Base-by-base conservation (phyloP, 1,140 invertebrate species). In the Euwallacea fornicatus region DNA sequence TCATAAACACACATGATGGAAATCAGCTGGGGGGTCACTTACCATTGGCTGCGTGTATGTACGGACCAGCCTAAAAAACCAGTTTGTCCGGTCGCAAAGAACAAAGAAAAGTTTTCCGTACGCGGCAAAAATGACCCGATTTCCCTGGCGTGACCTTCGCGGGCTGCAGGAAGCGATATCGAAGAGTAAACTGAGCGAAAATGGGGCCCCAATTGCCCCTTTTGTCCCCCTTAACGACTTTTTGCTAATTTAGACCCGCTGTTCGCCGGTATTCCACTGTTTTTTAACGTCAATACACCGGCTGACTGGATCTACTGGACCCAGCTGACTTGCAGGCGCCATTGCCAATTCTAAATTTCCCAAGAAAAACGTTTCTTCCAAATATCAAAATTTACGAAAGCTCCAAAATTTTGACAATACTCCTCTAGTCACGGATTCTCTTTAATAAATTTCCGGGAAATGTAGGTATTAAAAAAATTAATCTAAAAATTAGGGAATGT, bases 241-340 rank as follows among this genome's bases (percentile, higher is more conserved):
- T 53, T 50, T 42, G 44, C 60, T 3, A 70, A 70, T 33, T 33
- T 33, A 33, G 21, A 33, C n/a, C 21, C 21, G 63, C 7, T 65
- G 59, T n/a, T 62, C 47, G 65, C 70, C 70, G 70, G 70, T 56
- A 62, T 72, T 65, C 70, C 15, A 62, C 55, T 67, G 44, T 66
- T 72, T 72, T 72, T 72, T 60, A 53, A 50, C 16, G 63, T 72
- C 70, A 46, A 72, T 72, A 72, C 44, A 72, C 55, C 70, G 65
- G 70, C 70, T 67, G 70, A 63, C 70, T 72, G n/a, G 70, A 63
- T 61, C 59, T 55, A 56, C 70, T 33, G 21, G 21, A 33, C 21
- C 21, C 70, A 72, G 70, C 70, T 72, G 70, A 72, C 69, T 59
- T 33, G 4, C 21, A 33, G 21, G 21, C 21, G 21, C 21, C 21